Base-by-base conservation (phyloP, 2,888 invertebrate genomes). In the Lottia gigantea region DNA sequence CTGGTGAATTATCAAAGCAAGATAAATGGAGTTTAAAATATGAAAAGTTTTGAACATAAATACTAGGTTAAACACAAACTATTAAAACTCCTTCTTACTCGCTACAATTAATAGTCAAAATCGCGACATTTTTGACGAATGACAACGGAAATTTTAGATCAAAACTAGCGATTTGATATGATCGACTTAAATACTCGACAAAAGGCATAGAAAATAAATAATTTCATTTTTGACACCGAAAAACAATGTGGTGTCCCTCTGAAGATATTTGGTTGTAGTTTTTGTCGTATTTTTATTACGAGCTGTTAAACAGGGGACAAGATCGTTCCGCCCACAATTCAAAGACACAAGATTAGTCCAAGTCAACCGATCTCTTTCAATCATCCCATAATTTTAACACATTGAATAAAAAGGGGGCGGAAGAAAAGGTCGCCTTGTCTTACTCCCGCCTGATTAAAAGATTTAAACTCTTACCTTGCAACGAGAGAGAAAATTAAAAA, bases 291-390 rank as follows among this genome's bases (percentile, higher is more conserved):
- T 55, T 55, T 55, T 55, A 55, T 55, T 55, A 55, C 55, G 55
- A 23, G n/a, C 55, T 55, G 55, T 55, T 19, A 23, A 55, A 55
- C 23, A 19, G n/a, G n/a, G 19, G 55, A 55, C 55, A 55, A 15
- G 55, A 2, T 55, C n/a, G 19, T n/a, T 19, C n/a, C 55, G 55
- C 55, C 55, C 55, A 55, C n/a, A 55, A 55, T 19, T 19, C 19
- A 19, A n/a, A 19, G n/a, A 55, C n/a, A 55, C n/a, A n/a, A 55
- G 55, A 55, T 55, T 55, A 55, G 55, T 55, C n/a, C 55, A 55
- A 55, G 55, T 19, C n/a, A 55, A 19, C 55, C 8, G 55, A 55
- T 55, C 55, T 55, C n/a, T 2, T 19, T 55, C n/a, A 55, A 55
- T 15, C 55, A 31, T 31, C 31, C 19, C 19, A 55, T 55, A 55